Percentiles rank a stretch among this genome's conserved stretches.
phyloP scores from a whole-genome alignment of 2,888 invertebrate genomes.

The Ethmia dodecea region DNA sequence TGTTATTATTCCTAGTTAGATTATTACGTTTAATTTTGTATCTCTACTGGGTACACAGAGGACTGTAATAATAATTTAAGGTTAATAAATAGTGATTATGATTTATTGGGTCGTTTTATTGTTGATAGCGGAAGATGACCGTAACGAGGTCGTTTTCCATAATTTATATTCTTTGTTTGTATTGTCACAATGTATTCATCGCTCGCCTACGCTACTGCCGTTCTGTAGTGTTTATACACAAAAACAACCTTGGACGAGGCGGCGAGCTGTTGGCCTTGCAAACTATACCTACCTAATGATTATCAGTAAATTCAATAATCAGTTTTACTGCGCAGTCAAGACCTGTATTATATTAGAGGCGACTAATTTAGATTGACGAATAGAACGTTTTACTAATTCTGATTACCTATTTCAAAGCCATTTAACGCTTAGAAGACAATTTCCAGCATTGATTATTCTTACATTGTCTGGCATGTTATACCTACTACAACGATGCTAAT shows the following conservation, averaged over 20 bases:
- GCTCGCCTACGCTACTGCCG: conserved; percentile 16
- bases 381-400: too few relatives aligned
- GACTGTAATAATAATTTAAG: conserved; percentile 68
- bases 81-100: conserved; percentile 47
- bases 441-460: too few relatives aligned
- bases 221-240: conserved; percentile 64
- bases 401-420: too few relatives aligned
- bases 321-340: conserved; percentile 31
- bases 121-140: conserved; percentile 7
- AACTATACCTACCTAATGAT: too few relatives aligned
- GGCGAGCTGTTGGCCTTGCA: conserved; percentile 40
- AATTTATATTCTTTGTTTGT: conserved; percentile 18
- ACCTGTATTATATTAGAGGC: too few relatives aligned
- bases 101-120: conserved; percentile 30
- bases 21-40: conserved; percentile 56
- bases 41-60: conserved; percentile 41
- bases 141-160: conserved; percentile 24
- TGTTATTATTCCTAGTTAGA: conserved; percentile 71
- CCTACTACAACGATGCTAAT: too few relatives aligned
- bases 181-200: conserved; percentile 18
- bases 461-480: too few relatives aligned
- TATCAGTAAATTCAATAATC: conserved; percentile 20
- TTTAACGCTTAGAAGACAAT: too few relatives aligned
- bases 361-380: too few relatives aligned
- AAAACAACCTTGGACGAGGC: conserved; percentile 61